These are phyloP conservation scores for Ceraclea dissimilis DNA, from an alignment of 2,888 invertebrate genomes.

Conservation along the genomic window DNA sequence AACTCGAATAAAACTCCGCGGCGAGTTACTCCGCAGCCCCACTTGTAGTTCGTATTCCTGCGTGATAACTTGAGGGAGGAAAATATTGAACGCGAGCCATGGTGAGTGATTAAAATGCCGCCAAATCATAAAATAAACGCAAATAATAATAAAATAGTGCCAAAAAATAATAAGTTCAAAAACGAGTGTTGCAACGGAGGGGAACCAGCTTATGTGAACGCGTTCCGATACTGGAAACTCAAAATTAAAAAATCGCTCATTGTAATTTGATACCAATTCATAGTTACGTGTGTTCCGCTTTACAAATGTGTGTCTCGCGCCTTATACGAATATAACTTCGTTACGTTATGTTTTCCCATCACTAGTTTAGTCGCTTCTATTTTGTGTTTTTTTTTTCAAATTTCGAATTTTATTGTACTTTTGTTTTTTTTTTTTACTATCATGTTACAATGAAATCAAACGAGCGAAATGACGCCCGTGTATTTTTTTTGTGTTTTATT, in stretches of 20 bases:
- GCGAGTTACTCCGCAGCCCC: slow-evolving; percentile 60
- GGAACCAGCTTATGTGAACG: slow-evolving; percentile 33
- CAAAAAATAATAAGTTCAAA: slow-evolving; percentile 8
- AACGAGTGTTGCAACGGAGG: slow-evolving; percentile 17
- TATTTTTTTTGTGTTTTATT: slow-evolving; percentile 30
- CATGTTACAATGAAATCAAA: slow-evolving; percentile 23
- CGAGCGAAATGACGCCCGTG: slow-evolving; percentile 29
- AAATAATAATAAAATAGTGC: slow-evolving; percentile 24
- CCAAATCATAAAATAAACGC: slow-evolving; percentile 14
- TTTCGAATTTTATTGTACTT: neutral
- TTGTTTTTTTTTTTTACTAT: neutral
- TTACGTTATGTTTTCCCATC: slow-evolving; percentile 14
- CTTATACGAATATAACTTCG: neutral
- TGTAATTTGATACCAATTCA: slow-evolving; percentile 30
- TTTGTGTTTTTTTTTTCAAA: neutral
- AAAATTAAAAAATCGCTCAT: slow-evolving; percentile 36
- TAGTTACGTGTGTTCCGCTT: slow-evolving; percentile 16
- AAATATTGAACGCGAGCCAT: slow-evolving; percentile 51
- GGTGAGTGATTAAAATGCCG: slow-evolving; percentile 44
- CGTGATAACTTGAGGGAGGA: slow-evolving; percentile 62
- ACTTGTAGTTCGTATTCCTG: slow-evolving; percentile 71
- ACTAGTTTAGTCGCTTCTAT: neutral
- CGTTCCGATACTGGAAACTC: slow-evolving; percentile 35
- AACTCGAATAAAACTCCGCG: slow-evolving; percentile 65
- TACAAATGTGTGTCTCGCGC: slow-evolving; percentile 4